Percentiles rank a stretch among this genome's conserved stretches.
Conservation (phyloP, 2,888 invertebrate genomes). For the Tipula unca region DNA sequence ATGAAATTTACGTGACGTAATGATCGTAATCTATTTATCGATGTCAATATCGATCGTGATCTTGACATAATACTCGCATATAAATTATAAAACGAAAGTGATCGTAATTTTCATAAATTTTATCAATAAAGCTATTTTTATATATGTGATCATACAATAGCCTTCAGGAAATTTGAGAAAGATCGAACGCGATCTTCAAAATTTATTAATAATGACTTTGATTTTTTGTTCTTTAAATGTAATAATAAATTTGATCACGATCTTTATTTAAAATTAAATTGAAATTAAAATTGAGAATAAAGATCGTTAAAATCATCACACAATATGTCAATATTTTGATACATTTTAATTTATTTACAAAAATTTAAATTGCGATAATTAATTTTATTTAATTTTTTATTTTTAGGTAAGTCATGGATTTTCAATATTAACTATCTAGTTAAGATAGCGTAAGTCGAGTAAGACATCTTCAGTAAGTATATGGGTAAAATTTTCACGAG, state of each 20-base stretch:
- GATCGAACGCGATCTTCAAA: not conserved
- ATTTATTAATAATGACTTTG: not conserved
- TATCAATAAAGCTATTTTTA: not conserved
- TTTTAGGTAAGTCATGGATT: not conserved
- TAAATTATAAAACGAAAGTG: not conserved
- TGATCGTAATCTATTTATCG: conserved; percentile 4
- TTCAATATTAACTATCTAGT: not conserved
- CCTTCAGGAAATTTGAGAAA: not conserved
- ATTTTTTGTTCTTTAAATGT: not conserved
- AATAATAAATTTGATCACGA: not conserved
- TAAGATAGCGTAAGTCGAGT: not conserved
- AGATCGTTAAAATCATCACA: not conserved
- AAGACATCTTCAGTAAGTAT: not conserved
- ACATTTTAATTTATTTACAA: not conserved
- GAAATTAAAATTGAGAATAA: not conserved
- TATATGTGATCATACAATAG: not conserved
- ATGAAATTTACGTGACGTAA: not conserved
- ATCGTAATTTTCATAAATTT: not conserved
- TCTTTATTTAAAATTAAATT: not conserved
- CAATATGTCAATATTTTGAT: not conserved
- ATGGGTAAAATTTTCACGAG: not conserved
- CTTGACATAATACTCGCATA: not conserved
- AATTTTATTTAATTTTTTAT: not conserved
- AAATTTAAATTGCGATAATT: not conserved
- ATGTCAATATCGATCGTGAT: not conserved